Conservation (phyloP, 2,113 vertebrate genomes). For the Mola mola region DNA sequence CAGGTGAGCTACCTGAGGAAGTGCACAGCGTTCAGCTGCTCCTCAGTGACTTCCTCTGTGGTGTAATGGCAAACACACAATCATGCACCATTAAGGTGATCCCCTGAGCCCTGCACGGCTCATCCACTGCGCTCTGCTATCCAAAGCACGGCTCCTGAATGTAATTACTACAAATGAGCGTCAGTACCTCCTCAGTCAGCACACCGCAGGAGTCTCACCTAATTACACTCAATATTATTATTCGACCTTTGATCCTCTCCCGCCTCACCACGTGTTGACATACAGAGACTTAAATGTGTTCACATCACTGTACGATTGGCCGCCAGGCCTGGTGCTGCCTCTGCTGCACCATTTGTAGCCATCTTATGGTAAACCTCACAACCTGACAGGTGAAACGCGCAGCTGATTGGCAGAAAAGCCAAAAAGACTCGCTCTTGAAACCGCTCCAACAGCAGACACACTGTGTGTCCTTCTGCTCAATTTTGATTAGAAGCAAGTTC, state of each 20-base stretch:
- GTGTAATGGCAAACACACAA: slow-evolving; percentile 29
- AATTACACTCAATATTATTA: slow-evolving; percentile 39
- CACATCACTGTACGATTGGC: neutral
- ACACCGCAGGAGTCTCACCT: slow-evolving; percentile 17
- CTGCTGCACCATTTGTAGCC: slow-evolving; percentile 13
- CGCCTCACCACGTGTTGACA: neutral
- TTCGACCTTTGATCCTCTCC: slow-evolving; percentile 25
- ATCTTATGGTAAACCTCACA: neutral
- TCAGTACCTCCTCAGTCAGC: slow-evolving; percentile 27
- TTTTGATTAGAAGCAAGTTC: too few species aligned
- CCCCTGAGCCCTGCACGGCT: slow-evolving; percentile 18
- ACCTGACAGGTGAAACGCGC: slow-evolving; percentile 6
- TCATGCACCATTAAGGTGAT: slow-evolving; percentile 34
- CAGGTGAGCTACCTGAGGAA: slow-evolving; percentile 42
- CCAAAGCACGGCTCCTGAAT: slow-evolving; percentile 27
- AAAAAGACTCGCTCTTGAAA: slow-evolving; percentile 6
- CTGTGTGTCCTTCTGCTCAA: too few species aligned
- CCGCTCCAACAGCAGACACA: neutral
- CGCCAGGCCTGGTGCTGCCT: slow-evolving; percentile 8
- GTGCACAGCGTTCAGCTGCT: slow-evolving; percentile 11
- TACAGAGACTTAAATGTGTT: too few species aligned
- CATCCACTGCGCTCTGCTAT: slow-evolving; percentile 1
- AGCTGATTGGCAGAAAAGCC: slow-evolving; percentile 11
- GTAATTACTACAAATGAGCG: slow-evolving; percentile 53
- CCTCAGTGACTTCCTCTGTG: slow-evolving; percentile 21